These are phyloP conservation scores for Cavia aperea DNA, from an alignment of 2,113 vertebrate species.

Conservation along the genomic window DNA sequence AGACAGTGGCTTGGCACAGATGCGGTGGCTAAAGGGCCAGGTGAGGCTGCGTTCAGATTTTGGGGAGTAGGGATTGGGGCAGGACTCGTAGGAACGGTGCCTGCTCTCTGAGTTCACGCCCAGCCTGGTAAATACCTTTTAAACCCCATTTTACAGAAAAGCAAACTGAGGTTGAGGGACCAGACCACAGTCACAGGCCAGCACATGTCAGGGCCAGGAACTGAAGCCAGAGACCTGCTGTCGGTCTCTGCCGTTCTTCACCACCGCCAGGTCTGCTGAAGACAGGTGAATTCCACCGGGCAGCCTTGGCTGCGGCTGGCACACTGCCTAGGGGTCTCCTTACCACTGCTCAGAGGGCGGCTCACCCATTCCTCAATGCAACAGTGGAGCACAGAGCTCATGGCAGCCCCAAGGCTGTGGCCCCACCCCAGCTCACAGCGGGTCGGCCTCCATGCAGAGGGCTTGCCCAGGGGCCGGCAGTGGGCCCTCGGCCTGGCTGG, in stretches of 20 bases:
- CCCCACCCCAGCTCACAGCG: no score
- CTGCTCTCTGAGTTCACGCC: neutral
- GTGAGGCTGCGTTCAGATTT: neutral
- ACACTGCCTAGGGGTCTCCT: neutral
- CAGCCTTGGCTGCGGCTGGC: neutral
- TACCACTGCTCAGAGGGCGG: neutral
- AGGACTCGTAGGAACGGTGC: neutral
- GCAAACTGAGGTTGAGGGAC: neutral
- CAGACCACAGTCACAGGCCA: no score
- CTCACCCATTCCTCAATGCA: neutral
- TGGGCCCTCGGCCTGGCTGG: neutral
- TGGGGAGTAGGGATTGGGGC: neutral
- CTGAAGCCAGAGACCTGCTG: neutral
- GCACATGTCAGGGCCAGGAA: neutral
- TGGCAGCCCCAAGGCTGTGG: no score
- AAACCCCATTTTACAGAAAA: neutral
- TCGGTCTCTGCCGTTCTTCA: neutral
- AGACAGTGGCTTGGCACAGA: neutral
- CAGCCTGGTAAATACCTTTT: neutral
- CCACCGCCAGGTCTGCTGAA: neutral
- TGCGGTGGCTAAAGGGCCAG: neutral
- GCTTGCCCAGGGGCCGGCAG: rapidly evolving
- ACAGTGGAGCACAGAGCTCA: no score
- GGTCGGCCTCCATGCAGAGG: neutral
- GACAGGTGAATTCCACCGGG: no score